Evolutionary conservation across 2,113 vertebrate species (phyloP).

Genomic region (Dasyprocta punctata): DNA sequence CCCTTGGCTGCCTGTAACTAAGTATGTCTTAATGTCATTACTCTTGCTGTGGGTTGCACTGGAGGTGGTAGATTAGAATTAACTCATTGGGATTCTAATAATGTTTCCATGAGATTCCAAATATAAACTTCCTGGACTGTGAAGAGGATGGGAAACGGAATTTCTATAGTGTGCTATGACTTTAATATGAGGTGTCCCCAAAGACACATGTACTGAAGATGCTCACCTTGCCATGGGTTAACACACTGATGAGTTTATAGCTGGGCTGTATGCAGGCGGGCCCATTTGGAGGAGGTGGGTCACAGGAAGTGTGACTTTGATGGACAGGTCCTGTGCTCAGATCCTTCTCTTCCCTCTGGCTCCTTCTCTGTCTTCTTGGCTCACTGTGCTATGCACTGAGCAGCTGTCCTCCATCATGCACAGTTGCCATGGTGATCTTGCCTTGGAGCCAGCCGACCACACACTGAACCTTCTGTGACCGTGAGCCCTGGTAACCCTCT

Average conservation of each 20-base stretch:
- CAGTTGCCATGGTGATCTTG: background rate
- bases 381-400: background rate
- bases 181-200: background rate
- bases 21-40: too few species aligned
- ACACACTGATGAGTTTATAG: background rate
- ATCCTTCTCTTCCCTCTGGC: background rate
- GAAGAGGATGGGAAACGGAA: too few species aligned
- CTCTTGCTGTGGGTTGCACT: too few species aligned
- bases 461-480: background rate
- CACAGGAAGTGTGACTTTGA: background rate
- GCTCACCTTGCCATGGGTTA: background rate
- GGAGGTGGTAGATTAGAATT: too few species aligned
- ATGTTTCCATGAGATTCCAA: too few species aligned
- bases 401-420: background rate
- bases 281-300: background rate
- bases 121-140: too few species aligned
- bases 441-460: background rate
- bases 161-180: background rate
- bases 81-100: too few species aligned
- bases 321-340: background rate
- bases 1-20: too few species aligned
- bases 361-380: background rate
- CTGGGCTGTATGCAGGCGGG: background rate
- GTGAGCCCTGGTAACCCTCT: background rate
- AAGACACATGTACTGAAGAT: background rate